These are phyloP conservation scores for Perdita meconis DNA, from an alignment of 2,888 invertebrate genomes.

Conservation along the genomic window DNA sequence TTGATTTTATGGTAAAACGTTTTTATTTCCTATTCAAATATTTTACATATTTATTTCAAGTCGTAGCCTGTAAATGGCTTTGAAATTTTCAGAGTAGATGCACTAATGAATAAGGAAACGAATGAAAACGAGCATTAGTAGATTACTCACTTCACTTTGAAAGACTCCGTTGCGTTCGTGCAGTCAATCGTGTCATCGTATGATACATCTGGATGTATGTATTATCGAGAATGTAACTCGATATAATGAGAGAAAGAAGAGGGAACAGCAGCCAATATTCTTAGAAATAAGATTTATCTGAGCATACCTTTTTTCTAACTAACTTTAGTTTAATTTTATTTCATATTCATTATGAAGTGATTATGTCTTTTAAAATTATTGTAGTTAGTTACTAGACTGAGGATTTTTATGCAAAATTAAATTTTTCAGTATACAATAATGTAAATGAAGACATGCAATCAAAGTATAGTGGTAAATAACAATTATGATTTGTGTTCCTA, in stretches of 20 bases:
- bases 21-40: neutral
- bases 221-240: conserved; percentile 45
- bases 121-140: neutral
- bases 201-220: conserved; percentile 18
- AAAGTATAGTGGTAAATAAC: no score
- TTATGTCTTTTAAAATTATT: no score
- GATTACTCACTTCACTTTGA: neutral
- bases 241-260: conserved; percentile 35
- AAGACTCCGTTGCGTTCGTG: neutral
- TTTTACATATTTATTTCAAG: neutral
- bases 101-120: neutral
- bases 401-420: no score
- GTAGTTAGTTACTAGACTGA: no score
- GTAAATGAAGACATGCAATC: no score
- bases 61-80: neutral
- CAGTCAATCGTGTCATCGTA: conserved; percentile 21
- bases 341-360: no score
- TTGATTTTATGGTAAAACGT: neutral
- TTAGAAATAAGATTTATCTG: conserved; percentile 5
- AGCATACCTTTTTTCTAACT: no score
- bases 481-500: no score
- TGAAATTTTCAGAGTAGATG: neutral
- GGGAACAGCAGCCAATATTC: conserved; percentile 45
- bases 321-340: no score
- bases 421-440: no score